Conservation (phyloP, 1,140 invertebrate genomes). For the Maniola jurtina region DNA sequence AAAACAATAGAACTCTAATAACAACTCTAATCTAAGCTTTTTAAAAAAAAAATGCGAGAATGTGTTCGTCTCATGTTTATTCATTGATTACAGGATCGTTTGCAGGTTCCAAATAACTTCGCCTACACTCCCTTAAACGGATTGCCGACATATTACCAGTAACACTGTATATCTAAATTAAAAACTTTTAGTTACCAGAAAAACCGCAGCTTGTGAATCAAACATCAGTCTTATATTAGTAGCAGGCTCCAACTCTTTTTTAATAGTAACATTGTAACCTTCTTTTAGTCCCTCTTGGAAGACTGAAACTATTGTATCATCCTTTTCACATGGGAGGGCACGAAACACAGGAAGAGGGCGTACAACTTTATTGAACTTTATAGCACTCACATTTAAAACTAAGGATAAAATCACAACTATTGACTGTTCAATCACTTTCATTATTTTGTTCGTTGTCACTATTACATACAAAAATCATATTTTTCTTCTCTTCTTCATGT, state of each 20-base stretch:
- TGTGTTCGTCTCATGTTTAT: no score
- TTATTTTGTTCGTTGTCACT: not conserved
- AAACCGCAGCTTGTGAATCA: slow-evolving; percentile 32
- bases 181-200: slow-evolving; percentile 34
- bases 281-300: slow-evolving; percentile 15
- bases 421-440: slow-evolving; percentile 18
- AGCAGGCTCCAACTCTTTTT: slow-evolving; percentile 25
- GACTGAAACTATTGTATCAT: slow-evolving; percentile 4
- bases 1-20: no score
- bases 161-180: no score
- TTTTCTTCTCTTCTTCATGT: not conserved
- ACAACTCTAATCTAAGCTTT: no score
- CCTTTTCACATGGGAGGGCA: slow-evolving; percentile 8
- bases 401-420: slow-evolving; percentile 6
- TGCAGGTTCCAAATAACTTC: no score
- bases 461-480: not conserved
- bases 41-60: no score
- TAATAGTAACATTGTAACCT: slow-evolving; percentile 31
- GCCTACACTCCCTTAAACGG: no score
- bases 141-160: no score
- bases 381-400: slow-evolving; percentile 11
- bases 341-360: not conserved
- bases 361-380: slow-evolving; percentile 22
- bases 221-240: slow-evolving; percentile 24
- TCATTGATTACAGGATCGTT: not conserved